Base-by-base conservation (phyloP, 2,888 invertebrate species). In the Sisyra terminalis region DNA sequence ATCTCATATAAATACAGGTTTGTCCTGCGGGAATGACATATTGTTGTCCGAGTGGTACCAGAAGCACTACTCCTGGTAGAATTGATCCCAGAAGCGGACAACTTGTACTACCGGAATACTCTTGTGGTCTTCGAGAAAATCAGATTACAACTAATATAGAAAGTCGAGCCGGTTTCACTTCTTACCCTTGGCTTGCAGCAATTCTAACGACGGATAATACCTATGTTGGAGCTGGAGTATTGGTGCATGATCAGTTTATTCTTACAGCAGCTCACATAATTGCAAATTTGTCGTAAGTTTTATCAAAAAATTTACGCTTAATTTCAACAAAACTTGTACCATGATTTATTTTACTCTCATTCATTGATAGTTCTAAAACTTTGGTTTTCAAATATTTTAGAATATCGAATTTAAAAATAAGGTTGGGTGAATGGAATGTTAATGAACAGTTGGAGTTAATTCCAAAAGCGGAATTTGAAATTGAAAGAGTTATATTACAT, bases 371-470 rank as follows among this genome's bases (percentile, higher is more conserved):
- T n/a, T n/a, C n/a, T n/a, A n/a, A n/a, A n/a, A n/a, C n/a, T n/a
- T n/a, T n/a, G n/a, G n/a, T n/a, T n/a, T n/a, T n/a, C n/a, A n/a
- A 24, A 24, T 7, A 24, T 24, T 24, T 7, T 24, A 24, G 24
- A 24, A 24, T n/a, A 24, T 24, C 24, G 7, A n/a, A 37, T 6
- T 29, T 47, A 31, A 40, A 40, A 40, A 35, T 47, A 10, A 40
- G 44, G 18, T 13, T 84, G 2, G 85, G 85, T 0, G 84, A 83
- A 55, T 83, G 82, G 81, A 75, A 85, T 56, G 77, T 76, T 0
- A 68, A 70, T 16, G 69, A 66, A 3, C 71, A 70, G 2, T 66
- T 61, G 31, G 83, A 85, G 50, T 75, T 76, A 0, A 67, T 76
- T 40, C 69, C 76, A 0, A 74, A 70, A 46, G 68, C 76, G 51